A percentile compares a stretch with the other conserved stretches of the same genome.
Conservation (phyloP, 2,888 invertebrate species). For the Hyalella azteca region DNA sequence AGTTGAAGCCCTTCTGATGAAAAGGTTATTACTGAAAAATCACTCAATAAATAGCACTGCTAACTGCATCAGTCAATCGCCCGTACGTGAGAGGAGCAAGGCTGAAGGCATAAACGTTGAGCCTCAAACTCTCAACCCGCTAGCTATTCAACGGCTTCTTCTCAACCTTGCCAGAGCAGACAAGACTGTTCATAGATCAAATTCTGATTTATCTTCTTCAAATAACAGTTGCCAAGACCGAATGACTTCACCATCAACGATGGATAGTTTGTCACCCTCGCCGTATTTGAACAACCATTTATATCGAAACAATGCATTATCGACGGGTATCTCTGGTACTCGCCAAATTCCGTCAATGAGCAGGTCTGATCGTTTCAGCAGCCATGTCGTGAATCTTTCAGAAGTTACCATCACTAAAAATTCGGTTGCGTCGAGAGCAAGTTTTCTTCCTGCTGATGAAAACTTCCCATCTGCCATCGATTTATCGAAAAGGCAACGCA, state of each 20-base stretch:
- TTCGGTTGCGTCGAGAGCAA: background rate
- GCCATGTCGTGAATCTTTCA: background rate
- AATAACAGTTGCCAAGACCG: no score
- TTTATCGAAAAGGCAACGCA: background rate
- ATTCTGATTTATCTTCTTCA: no score
- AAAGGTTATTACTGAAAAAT: background rate
- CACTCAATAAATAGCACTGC: background rate
- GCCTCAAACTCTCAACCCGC: background rate
- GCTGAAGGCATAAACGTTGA: background rate
- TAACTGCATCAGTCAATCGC: background rate
- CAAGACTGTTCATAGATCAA: no score
- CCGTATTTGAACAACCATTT: background rate
- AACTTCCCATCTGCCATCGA: slow-evolving; percentile 7
- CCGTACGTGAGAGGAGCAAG: background rate
- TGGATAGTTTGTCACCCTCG: background rate
- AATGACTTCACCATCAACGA: background rate
- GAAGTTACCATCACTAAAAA: background rate
- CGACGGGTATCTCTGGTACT: background rate
- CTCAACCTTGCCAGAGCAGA: background rate
- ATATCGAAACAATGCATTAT: background rate
- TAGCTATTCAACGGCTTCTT: background rate
- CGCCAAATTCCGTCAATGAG: no score
- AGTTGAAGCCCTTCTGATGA: background rate
- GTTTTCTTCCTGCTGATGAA: background rate
- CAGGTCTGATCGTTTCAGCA: no score